These are phyloP conservation scores for Chromis chromis DNA, from an alignment of 2,797 vertebrate genomes.

Conservation along the genomic window DNA sequence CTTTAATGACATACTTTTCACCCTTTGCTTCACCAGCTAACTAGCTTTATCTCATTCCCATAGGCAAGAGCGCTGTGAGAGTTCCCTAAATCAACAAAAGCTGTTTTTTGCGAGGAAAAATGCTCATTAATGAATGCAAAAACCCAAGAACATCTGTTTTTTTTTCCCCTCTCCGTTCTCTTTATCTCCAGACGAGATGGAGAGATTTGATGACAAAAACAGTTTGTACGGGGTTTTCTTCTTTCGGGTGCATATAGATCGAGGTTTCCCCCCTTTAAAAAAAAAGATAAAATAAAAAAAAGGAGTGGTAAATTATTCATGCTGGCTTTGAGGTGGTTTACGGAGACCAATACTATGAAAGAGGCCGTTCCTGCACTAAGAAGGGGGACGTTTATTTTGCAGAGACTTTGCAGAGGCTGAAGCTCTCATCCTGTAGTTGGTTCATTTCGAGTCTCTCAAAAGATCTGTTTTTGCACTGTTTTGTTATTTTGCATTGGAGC, in stretches of 20 bases:
- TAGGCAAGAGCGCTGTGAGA: constrained; percentile 61
- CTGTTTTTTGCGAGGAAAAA: constrained; percentile 69
- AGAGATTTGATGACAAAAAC: constrained; percentile 74
- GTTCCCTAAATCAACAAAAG: constrained; percentile 78
- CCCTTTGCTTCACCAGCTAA: constrained; percentile 63
- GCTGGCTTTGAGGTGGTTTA: constrained; percentile 77
- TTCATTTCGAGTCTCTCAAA: constrained; percentile 64
- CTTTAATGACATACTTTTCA: constrained; percentile 78
- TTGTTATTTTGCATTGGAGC: constrained; percentile 73
- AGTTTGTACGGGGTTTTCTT: constrained; percentile 50
- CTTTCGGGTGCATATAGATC: constrained; percentile 61
- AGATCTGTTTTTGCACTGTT: constrained; percentile 72
- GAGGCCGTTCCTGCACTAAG: constrained; percentile 32
- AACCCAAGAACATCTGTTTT: constrained; percentile 64
- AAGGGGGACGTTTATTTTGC: constrained; percentile 51
- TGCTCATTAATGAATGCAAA: constrained; percentile 78
- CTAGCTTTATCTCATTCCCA: constrained; percentile 73
- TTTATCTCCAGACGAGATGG: constrained; percentile 68
- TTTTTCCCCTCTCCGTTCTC: constrained; percentile 44
- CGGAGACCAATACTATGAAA: constrained; percentile 43
- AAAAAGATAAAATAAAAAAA: constrained; percentile 37
- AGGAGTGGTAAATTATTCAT: constrained; percentile 80
- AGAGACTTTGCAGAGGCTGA: constrained; percentile 46
- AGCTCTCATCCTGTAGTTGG: constrained; percentile 63
- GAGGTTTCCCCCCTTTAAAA: constrained; percentile 42